Evolutionary conservation across 1,140 invertebrate genomes (phyloP), one percentile per base, ranked within the genome.

Genomic region (Planococcus citri): DNA sequence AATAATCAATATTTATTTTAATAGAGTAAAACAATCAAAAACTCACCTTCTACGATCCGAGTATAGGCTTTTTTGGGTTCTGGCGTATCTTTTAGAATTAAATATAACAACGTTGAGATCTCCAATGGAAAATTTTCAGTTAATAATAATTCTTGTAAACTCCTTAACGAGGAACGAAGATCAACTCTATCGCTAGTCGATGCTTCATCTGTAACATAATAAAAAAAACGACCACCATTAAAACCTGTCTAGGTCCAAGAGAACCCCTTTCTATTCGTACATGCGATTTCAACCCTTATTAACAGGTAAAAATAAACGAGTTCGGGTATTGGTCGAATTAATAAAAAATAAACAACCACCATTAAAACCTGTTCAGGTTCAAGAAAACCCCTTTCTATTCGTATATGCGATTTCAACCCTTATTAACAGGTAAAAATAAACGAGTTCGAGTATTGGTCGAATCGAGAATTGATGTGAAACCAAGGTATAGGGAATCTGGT

Each of bases 71-170:
- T 64, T 25, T 64, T 64, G 9, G 60, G 60, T 64, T 64, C 60
- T 4, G 60, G 60, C 1, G 60, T 64, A 64, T 64, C 60, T 20
- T 64, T 64, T 24, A 64, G 60, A 14, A 64, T 64, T 64, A 64
- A 64, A 27, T 64, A 64, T 17, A 64, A 64, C 17, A 64, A 25
- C 12, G 60, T 3, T 64, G 60, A 64, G 60, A 64, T 64, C 60
- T 64, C 60, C 60, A 64, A 27, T 22, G 60, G 60, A 64, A 24
- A 64, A 64, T 64, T 22, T 22, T 64, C 60, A 2, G 10, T 10
- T 27, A 64, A 4, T 64, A 64, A 64, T 20, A 25, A 27, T 64
- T 64, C 60, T 64, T 64, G 60, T 25, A 64, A 27, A 64, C 60
- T 64, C 24, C 60, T 64, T 24, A 64, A 27, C 12, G 60, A 64